These are phyloP conservation scores for Peromyscus californicus DNA, from an alignment of 2,113 vertebrate species.

Conservation along the genomic window DNA sequence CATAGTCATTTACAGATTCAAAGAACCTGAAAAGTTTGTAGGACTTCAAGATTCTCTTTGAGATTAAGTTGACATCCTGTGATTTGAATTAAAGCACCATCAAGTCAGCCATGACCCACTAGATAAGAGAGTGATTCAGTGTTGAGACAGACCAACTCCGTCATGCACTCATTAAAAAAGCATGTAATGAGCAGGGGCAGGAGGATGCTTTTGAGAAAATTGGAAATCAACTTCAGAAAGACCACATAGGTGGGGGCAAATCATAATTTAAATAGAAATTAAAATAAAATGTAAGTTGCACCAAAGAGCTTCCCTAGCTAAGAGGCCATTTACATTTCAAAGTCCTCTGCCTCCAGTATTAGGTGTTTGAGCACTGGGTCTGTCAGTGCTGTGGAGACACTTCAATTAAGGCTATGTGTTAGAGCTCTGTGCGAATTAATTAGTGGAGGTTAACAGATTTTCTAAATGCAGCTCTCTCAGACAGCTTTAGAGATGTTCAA, in stretches of 20 bases:
- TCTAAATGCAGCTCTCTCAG: constrained; percentile 68
- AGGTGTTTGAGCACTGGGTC: not conserved
- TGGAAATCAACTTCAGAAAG: constrained; percentile 54
- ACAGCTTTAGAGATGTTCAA: constrained; percentile 58
- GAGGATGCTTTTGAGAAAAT: constrained; percentile 20
- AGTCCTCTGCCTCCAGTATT: constrained; percentile 34
- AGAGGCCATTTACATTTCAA: constrained; percentile 65
- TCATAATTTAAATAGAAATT: constrained; percentile 61
- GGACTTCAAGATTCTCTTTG: not conserved
- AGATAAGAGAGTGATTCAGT: not conserved
- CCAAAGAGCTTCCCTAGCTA: not conserved
- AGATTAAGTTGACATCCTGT: not conserved
- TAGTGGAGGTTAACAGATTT: constrained; percentile 69
- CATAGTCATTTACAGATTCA: constrained; percentile 8
- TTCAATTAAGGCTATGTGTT: constrained; percentile 70
- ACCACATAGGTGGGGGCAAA: constrained; percentile 39
- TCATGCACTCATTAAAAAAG: constrained; percentile 56
- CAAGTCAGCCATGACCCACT: not conserved
- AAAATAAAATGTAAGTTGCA: constrained; percentile 59
- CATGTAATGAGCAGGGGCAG: not conserved
- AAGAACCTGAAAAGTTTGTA: not conserved
- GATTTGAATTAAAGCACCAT: constrained; percentile 35
- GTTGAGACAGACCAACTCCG: constrained; percentile 19
- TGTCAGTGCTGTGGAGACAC: constrained; percentile 36
- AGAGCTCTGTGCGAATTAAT: constrained; percentile 74